Base-by-base conservation (phyloP, 2,797 vertebrate genomes). In the Darevskia mixta region DNA sequence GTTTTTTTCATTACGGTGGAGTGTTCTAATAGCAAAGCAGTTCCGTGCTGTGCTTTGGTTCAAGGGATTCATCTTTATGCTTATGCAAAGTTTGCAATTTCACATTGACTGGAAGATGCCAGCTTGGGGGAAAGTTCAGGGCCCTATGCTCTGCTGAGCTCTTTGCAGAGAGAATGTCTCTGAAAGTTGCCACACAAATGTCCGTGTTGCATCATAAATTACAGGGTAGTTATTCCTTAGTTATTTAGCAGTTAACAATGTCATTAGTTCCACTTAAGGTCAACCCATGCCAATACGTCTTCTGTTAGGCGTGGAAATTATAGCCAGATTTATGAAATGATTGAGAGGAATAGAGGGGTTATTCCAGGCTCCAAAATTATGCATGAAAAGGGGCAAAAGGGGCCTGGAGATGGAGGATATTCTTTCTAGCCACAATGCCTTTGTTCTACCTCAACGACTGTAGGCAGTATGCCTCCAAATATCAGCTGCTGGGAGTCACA, bases 251-350 rank as follows among this genome's bases (percentile, higher is more conserved):
- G 95, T 97, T 97, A 89, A 97, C 94, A 95, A 96, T 95, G 94
- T 95, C 97, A 97, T 97, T 97, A 97, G 96, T 97, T 97, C 96
- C 96, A 95, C 96, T 97, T 96, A 97, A 95, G 92, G 96, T 95
- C 96, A 96, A 95, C 96, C 95, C 95, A 96, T 96, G 95, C 96
- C 96, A 97, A 96, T 97, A 96, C 61, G 20, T 96, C 96, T 96
- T 97, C 96, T 93, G 97, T 96, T 96, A 97, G 95, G 87, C 88
- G 89, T 66, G 95, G 95, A 96, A 97, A 97, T 96, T 97, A 96
- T 95, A 95, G 92, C 94, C 94, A 93, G 91, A 82, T 95, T 95
- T 78, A 95, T 92, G n/a, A 94, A 96, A 94, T 80, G 82, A 27
- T 86, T n/a, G 1, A 45, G 23, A 35, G 29, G 9, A 27, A 27